These are phyloP conservation scores for Gymnothorax reevesii DNA, from an alignment of 2,797 vertebrate genomes.

Conservation along the genomic window DNA sequence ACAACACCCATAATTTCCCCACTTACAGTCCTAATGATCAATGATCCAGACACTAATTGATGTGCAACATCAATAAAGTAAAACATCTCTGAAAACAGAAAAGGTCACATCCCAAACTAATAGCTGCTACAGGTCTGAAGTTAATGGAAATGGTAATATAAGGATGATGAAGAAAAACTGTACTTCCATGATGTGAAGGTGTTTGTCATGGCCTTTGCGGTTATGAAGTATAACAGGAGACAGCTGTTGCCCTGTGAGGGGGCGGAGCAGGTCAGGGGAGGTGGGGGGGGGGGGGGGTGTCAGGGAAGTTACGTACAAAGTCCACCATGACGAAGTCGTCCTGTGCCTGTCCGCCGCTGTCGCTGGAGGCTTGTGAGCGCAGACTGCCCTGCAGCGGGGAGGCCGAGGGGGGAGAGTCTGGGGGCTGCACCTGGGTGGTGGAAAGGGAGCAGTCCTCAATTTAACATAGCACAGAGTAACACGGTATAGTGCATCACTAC, in stretches of 20 bases:
- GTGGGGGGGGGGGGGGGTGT: background rate
- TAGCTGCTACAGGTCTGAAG: background rate
- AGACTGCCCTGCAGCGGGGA: conserved; percentile 93
- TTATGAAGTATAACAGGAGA: background rate
- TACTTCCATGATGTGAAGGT: too few relatives aligned
- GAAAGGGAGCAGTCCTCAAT: background rate
- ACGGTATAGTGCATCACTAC: too few relatives aligned
- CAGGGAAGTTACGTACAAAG: conserved; percentile 77
- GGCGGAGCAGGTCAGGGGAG: background rate
- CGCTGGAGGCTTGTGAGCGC: conserved; percentile 86
- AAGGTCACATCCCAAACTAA: background rate
- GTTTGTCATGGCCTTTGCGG: background rate
- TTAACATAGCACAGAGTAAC: background rate
- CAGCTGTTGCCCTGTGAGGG: background rate
- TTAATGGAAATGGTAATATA: background rate
- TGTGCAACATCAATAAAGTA: too few relatives aligned
- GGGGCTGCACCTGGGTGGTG: conserved; percentile 82
- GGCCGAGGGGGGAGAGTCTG: conserved; percentile 81
- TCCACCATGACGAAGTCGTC: conserved; percentile 98
- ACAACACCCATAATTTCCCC: too few relatives aligned
- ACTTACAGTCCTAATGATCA: too few relatives aligned
- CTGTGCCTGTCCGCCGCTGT: conserved; percentile 81
- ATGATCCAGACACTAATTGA: too few relatives aligned
- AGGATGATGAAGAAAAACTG: background rate
- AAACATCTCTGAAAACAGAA: background rate